phyloP scores from a whole-genome alignment of 2,797 vertebrate genomes.

The Leptodactylus fallax region DNA sequence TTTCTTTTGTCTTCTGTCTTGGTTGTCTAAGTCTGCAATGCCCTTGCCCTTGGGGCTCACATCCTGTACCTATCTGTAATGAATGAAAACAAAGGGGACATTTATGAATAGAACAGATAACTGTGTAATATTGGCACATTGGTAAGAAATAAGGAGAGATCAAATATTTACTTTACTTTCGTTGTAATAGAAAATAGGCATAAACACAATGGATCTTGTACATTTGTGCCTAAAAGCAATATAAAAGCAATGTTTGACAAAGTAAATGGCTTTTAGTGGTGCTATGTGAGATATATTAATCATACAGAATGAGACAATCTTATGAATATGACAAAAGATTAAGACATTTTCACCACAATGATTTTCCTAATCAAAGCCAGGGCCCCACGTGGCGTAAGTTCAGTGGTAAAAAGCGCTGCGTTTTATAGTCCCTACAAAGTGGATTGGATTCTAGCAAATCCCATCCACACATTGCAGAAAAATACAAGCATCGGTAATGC shows the following conservation, averaged over 20 bases:
- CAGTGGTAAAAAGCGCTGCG: no score
- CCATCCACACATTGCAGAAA: no score
- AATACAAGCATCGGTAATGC: no score
- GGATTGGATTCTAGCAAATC: no score
- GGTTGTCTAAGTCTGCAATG: background rate
- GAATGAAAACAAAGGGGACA: background rate
- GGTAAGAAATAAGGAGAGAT: background rate
- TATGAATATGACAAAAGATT: no score
- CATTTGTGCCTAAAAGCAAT: background rate
- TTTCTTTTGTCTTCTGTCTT: background rate
- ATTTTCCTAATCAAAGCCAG: no score
- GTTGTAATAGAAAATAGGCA: background rate
- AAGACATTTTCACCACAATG: no score
- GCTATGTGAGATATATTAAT: background rate
- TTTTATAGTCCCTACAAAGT: no score
- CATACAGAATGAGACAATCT: background rate
- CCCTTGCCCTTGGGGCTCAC: background rate
- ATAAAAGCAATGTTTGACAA: background rate
- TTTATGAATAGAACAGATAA: conserved; percentile 5
- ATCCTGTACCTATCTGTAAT: conserved; percentile 19
- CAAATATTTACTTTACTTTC: background rate
- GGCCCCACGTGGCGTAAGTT: no score
- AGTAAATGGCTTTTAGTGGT: background rate
- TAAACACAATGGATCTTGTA: background rate
- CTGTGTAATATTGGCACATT: background rate